These are phyloP conservation scores for Cyanoderma ruficeps DNA, from an alignment of 2,113 vertebrate genomes.

Conservation along the genomic window DNA sequence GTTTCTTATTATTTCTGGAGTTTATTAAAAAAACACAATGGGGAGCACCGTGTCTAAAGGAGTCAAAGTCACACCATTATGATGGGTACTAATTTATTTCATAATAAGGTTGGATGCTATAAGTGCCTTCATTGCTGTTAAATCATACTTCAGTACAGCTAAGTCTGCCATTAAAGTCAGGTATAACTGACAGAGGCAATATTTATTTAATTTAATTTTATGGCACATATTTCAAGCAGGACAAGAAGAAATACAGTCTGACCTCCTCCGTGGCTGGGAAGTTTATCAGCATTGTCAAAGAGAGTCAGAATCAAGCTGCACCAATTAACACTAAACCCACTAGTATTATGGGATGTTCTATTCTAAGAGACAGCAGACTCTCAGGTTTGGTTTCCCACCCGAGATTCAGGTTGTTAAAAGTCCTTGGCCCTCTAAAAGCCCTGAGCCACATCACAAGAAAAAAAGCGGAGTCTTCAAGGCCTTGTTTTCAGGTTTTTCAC, in stretches of 20 bases:
- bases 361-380: neutral
- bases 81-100: constrained; percentile 40
- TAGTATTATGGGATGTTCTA: neutral
- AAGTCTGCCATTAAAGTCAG: constrained; percentile 56
- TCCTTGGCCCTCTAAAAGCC: too few species aligned
- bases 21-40: neutral
- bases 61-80: constrained; percentile 15
- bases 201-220: constrained; percentile 56
- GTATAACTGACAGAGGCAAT: constrained; percentile 33
- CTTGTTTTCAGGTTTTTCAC: too few species aligned
- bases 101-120: neutral
- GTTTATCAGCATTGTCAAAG: neutral
- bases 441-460: too few species aligned
- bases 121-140: constrained; percentile 14
- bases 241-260: constrained; percentile 1
- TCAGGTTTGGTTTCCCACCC: too few species aligned
- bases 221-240: constrained; percentile 21
- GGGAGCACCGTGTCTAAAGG: neutral
- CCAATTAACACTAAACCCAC: neutral
- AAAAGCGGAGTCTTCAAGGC: too few species aligned
- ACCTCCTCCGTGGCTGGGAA: neutral
- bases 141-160: constrained; percentile 27
- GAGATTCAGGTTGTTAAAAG: too few species aligned
- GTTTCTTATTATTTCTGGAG: neutral
- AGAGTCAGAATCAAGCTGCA: neutral